Conservation (phyloP, 64 coral and sea anemone genomes). For the Actinia equina region DNA sequence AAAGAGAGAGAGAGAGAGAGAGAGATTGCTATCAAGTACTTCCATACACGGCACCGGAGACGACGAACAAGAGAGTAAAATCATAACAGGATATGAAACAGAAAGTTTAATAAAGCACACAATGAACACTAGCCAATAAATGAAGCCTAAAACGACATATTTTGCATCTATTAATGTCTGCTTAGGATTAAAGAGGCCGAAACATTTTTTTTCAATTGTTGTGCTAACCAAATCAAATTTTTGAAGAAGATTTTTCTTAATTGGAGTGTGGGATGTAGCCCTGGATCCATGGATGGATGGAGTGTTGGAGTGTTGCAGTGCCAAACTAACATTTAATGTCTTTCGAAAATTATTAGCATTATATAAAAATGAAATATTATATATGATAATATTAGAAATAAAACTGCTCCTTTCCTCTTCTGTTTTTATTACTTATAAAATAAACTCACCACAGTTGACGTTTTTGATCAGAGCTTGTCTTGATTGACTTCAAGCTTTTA, state of each 20-base stretch:
- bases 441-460: background rate
- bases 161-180: background rate
- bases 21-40: too few relatives aligned
- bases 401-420: too few relatives aligned
- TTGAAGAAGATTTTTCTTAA: background rate
- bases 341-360: too few relatives aligned
- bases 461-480: background rate
- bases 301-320: too few relatives aligned
- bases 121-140: background rate
- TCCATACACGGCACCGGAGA: background rate
- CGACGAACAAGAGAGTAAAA: background rate
- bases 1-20: too few relatives aligned
- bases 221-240: background rate
- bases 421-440: too few relatives aligned
- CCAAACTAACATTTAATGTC: too few relatives aligned
- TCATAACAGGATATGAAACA: background rate
- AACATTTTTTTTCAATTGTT: background rate
- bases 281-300: too few relatives aligned
- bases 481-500: too few relatives aligned
- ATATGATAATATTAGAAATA: too few relatives aligned
- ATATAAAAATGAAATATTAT: too few relatives aligned
- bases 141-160: background rate
- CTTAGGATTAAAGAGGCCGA: background rate
- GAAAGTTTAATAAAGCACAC: background rate
- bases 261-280: background rate